Evolutionary conservation across 64 coral and sea anemone species (phyloP), one percentile per base, ranked within the genome.

Genomic region (Cladopsammia gracilis): DNA sequence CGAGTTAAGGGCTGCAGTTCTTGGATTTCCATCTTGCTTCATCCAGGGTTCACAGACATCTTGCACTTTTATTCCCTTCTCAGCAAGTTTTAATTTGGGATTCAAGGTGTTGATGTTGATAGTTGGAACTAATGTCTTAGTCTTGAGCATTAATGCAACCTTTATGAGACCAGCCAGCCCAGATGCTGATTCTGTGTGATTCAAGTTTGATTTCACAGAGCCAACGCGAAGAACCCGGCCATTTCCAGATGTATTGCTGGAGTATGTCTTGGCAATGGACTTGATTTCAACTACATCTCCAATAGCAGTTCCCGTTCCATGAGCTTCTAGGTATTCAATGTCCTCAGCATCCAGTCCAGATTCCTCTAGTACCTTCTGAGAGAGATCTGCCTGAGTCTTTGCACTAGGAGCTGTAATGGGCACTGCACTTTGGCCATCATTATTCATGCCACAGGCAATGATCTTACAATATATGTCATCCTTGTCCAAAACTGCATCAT

Each of bases 171-270:
- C 94, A 48, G 94, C 83, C 26, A 92, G 57, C 15, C 89, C 94
- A 49, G 94, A 92, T 3, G 89, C 77, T 8, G 89, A 92, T 61
- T 96, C 94, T 19, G 94, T 96, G 10, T 96, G 94, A 46, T 96
- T 96, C n/a, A 96, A 48, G 66, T 96, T 96, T 65, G 94, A 96
- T 61, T 96, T 96, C 26, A 96, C 94, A 19, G 94, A 96, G 14
- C 94, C 94, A 49, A 96, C 62, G 16, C 94, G 64, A 43, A 96
- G 85, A 43, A 64, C 64, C 61, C 94, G 49, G 7, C 48, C 44
- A 48, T 12, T 62, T 59, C 73, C 84, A 80, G 44, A 64, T 44
- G 58, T 34, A 25, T 68, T 92, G 6, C 83, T 46, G 25, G 88
- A 87, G 73, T 98, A 98, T 3, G 89, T 88, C 14, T 75, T 76